Base-by-base conservation (phyloP, 2,797 vertebrate species). In the Falco rusticolus region DNA sequence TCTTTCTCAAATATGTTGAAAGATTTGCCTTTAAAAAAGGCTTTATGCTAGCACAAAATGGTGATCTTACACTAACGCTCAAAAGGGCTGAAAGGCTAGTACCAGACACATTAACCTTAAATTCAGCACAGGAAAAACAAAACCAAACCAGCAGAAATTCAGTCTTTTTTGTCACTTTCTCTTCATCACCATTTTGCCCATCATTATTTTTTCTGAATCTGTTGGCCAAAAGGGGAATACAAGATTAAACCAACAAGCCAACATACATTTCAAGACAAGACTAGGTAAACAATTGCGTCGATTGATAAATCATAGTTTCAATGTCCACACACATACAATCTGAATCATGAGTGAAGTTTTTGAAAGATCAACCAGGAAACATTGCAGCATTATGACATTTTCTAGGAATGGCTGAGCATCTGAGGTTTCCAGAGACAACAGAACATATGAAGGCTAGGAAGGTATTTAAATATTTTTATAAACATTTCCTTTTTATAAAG, bases 31-130 rank as follows among this genome's bases (percentile, higher is more conserved):
- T 93, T 92, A 54, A 79, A 84, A 96, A 69, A 50, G 37, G 10
- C 22, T 84, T 93, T 71, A 66, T 57, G 76, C 88, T 76, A 96
- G 37, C 65, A 87, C 69, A 79, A 91, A 96, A 88, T 81, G 11
- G 26, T 39, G 80, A 50, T 72, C 75, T 63, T 45, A 54, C 54
- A 84, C 48, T 63, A 91, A 81, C n/a, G 85, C 47, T 94, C 51
- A 69, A 51, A 48, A 89, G 45, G 64, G n/a, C 77, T 63, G 39
- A 79, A 94, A 86, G 51, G 56, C 90, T 87, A 65, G 68, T 78
- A 78, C 28, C 57, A 43, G 24, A 74, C 34, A 60, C 20, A 81
- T 87, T 37, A 75, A 74, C 34, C 31, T 45, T 60, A 92, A 96
- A 87, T 43, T 34, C 63, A 45, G 37, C 56, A 83, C n/a, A 84